Conservation (phyloP, 2,113 vertebrate species). For the Odocoileus virginianus region DNA sequence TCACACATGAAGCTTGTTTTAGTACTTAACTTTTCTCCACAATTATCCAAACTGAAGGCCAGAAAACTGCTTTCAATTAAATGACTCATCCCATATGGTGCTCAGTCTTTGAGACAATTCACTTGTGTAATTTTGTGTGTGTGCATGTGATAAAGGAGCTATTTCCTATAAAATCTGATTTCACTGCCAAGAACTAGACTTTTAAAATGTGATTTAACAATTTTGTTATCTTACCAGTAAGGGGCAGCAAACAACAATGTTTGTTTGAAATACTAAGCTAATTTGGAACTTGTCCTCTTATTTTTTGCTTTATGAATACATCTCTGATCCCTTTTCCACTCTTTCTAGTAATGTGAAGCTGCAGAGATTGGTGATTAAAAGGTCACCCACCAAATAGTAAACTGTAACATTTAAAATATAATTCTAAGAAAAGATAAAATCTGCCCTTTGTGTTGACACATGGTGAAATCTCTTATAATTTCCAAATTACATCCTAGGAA, state of each 20-base stretch:
- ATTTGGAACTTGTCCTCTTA: not conserved
- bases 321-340: not conserved
- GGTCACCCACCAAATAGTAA: not conserved
- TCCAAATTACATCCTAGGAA: not conserved
- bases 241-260: constrained; percentile 72
- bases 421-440: not conserved
- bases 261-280: constrained; percentile 33
- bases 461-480: not conserved
- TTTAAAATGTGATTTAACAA: constrained; percentile 43
- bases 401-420: not conserved
- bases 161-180: constrained; percentile 24
- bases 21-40: not conserved
- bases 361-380: not conserved
- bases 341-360: not conserved
- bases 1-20: not conserved
- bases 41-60: not conserved
- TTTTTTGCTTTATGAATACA: not conserved
- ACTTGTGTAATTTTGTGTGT: not conserved
- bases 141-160: not conserved
- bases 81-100: not conserved
- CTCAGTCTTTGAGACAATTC: not conserved
- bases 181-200: not conserved
- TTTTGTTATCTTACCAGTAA: constrained; percentile 65
- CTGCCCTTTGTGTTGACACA: not conserved
- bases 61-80: not conserved